phyloP scores from a whole-genome alignment of 1,140 invertebrate species.

The Amyelois transitella region DNA sequence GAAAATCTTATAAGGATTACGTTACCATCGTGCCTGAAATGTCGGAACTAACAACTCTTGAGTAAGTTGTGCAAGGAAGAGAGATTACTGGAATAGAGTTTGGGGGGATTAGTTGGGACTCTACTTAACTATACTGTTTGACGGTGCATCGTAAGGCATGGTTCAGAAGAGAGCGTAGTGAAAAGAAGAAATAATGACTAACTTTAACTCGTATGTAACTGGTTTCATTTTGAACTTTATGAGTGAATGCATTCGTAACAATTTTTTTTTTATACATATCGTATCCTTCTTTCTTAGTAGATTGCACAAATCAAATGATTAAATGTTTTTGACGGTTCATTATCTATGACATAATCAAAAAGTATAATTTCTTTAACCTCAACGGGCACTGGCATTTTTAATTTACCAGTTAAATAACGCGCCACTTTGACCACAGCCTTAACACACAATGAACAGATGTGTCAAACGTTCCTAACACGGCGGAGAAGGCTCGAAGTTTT shows the following conservation, averaged over 20 bases:
- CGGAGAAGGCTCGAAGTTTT: conserved; percentile 17
- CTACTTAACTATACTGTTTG: conserved; percentile 10
- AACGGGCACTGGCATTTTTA: too few species aligned
- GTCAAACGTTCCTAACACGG: neutral
- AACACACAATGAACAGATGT: neutral
- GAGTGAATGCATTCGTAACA: too few species aligned
- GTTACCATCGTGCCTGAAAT: conserved; percentile 16
- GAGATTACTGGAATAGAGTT: conserved; percentile 29
- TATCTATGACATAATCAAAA: too few species aligned
- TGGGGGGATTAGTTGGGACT: conserved; percentile 17
- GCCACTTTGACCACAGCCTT: neutral
- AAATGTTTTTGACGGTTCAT: too few species aligned
- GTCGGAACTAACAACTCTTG: conserved; percentile 19
- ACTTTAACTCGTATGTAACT: too few species aligned
- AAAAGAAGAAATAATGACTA: too few species aligned
- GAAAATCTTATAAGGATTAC: conserved; percentile 22
- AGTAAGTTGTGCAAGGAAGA: conserved; percentile 21
- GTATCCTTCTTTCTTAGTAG: too few species aligned
- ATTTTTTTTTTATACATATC: too few species aligned
- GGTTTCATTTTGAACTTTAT: too few species aligned
- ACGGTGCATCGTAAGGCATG: conserved; percentile 2
- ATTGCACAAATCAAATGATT: too few species aligned
- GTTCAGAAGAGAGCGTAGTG: neutral
- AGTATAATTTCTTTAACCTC: too few species aligned
- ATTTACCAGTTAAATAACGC: too few species aligned